Percentiles rank a stretch among this genome's conserved stretches.
phyloP scores from a whole-genome alignment of 2,797 vertebrate genomes.

The Lithobates pipiens region DNA sequence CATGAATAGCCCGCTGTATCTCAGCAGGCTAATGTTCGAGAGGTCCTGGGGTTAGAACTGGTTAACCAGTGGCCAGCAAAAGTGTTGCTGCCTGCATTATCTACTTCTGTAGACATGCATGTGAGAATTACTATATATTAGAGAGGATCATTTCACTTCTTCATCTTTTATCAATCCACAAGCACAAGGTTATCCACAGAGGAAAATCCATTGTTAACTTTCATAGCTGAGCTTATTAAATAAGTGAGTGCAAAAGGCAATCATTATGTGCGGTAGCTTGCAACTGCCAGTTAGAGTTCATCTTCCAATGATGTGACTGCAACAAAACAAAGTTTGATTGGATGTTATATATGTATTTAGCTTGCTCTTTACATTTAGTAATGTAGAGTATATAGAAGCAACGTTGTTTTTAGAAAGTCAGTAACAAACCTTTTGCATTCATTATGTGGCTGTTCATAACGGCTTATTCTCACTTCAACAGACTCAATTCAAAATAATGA shows the following conservation, averaged over 20 bases:
- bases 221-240: background rate
- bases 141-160: background rate
- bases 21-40: constrained; percentile 73
- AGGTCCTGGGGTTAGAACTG: constrained; percentile 73
- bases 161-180: background rate
- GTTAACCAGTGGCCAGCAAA: constrained; percentile 74
- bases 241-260: background rate
- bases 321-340: no score
- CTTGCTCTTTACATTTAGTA: no score
- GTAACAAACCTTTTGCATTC: no score
- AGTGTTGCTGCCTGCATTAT: background rate
- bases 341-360: no score
- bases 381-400: no score
- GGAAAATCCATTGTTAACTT: background rate
- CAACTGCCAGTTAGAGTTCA: no score
- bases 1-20: constrained; percentile 79
- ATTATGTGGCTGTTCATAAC: no score
- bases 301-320: no score
- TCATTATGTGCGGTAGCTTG: no score
- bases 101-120: background rate
- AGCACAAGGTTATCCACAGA: background rate
- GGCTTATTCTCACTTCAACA: no score
- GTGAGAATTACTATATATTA: background rate
- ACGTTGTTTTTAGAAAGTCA: no score
- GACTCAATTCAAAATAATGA: no score